A percentile compares a stretch with the other conserved stretches of the same genome.
phyloP scores from a whole-genome alignment of 2,888 invertebrate genomes.

The Tetheella fluctuosa region DNA sequence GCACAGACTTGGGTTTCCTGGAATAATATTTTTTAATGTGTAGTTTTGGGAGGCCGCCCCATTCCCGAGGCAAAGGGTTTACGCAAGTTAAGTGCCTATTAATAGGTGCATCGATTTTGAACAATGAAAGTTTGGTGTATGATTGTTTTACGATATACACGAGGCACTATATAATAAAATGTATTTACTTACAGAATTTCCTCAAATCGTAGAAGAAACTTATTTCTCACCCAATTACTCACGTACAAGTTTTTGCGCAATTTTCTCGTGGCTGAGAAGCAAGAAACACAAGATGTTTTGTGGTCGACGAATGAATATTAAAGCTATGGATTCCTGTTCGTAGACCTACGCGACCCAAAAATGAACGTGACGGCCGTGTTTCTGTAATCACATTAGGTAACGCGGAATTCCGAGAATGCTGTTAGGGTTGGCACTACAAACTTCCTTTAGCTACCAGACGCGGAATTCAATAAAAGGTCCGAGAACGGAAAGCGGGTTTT shows the following conservation, averaged over 20 bases:
- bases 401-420: conserved; percentile 62
- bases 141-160: background rate
- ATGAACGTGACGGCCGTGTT: conserved; percentile 42
- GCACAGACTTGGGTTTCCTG: too few species aligned
- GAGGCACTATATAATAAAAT: background rate
- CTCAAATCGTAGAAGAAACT: background rate
- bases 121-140: background rate
- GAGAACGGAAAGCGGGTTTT: conserved; percentile 60
- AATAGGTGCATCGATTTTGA: background rate
- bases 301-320: conserved; percentile 29
- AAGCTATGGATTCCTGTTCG: conserved; percentile 33
- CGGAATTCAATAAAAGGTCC: conserved; percentile 78
- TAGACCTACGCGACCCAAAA: conserved; percentile 39
- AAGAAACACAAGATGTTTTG: conserved; percentile 6
- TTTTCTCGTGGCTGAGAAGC: background rate
- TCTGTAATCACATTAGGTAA: conserved; percentile 59
- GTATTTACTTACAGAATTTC: background rate
- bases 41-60: too few species aligned
- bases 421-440: conserved; percentile 63
- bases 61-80: too few species aligned
- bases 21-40: too few species aligned
- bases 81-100: too few species aligned
- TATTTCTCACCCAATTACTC: conserved; percentile 1
- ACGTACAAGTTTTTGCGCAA: conserved; percentile 1
- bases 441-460: conserved; percentile 60